Conservation (phyloP, 2,797 vertebrate species). For the Sibirionetta formosa region DNA sequence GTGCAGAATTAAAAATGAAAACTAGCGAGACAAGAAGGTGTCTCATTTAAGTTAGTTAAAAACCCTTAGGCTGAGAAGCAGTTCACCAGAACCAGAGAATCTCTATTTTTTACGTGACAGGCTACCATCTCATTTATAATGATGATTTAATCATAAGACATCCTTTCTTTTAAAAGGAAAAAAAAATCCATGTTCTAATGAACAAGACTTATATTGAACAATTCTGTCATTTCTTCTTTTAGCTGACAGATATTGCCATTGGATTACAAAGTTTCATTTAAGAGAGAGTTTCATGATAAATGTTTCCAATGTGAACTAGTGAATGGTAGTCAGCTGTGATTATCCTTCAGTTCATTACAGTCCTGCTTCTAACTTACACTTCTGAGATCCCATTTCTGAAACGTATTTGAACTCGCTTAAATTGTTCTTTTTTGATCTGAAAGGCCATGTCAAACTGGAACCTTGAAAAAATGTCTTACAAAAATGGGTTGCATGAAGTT, state of each 20-base stretch:
- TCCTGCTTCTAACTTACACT: background rate
- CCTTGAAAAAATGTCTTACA: background rate
- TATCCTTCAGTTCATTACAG: slow-evolving; percentile 16
- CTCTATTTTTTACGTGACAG: slow-evolving; percentile 63
- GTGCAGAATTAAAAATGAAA: slow-evolving; percentile 41
- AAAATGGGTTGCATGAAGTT: background rate
- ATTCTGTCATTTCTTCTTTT: background rate
- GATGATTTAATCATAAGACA: slow-evolving; percentile 70
- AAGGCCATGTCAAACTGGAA: background rate
- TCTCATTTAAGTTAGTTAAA: slow-evolving; percentile 30
- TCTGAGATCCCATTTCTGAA: slow-evolving; percentile 13
- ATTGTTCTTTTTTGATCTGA: slow-evolving; percentile 18
- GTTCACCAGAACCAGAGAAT: slow-evolving; percentile 56
- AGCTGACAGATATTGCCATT: slow-evolving; percentile 40
- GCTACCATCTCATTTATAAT: slow-evolving; percentile 61
- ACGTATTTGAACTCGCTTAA: background rate
- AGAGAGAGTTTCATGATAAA: slow-evolving; percentile 52
- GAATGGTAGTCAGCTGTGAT: slow-evolving; percentile 31
- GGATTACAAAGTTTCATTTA: slow-evolving; percentile 47
- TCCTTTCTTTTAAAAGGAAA: background rate
- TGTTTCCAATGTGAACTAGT: background rate
- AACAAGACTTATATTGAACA: slow-evolving; percentile 5
- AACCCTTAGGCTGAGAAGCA: slow-evolving; percentile 25
- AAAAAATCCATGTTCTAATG: slow-evolving; percentile 7
- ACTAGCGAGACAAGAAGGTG: slow-evolving; percentile 6